Base-by-base conservation (phyloP, 2,888 invertebrate genomes). In the Ectropis crepuscularia region DNA sequence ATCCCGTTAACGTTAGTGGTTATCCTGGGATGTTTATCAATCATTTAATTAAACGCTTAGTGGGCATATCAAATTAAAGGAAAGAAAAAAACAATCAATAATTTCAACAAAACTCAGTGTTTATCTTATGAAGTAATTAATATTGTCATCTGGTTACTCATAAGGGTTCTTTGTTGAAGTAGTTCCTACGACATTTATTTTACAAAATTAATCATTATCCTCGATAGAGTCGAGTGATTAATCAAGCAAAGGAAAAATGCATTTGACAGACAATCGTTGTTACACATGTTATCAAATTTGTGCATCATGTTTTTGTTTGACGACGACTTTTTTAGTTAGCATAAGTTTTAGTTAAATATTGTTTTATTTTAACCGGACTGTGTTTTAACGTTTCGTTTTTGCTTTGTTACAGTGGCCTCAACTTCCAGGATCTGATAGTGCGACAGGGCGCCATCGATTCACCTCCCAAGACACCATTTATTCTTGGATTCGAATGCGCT, bases 341-440 rank as follows among this genome's bases (percentile, higher is more conserved):
- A 10, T 10, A 43, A 43, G 43, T 43, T 2, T 2, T 9, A 2
- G 43, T 43, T n/a, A 10, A 0, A 5, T n/a, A 9, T 6, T 0
- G 8, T 9, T 10, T 10, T 5, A 9, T 9, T 10, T 10, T 5
- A 9, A 28, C 4, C 16, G 16, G 16, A 4, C 4, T 9, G 10
- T 51, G 11, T 53, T 57, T 38, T 61, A 53, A 57, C 45, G 43
- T 0, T 37, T 42, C 9, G 42, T 55, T 67, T 64, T 74, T 28
- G n/a, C n/a, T 70, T 90, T 87, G 86, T 95, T 95, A 62, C 94
- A 98, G 98, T 84, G 97, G 97, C 12, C 91, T 98, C 74, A 97
- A 97, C 89, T 98, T 98, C 94, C 96, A 97, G 90, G 98, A 98
- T 83, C 87, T 98, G 90, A 97, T 98, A 95, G 96, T 96, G 63